Base-by-base conservation (phyloP, 2,888 invertebrate species). In the Ormyrus rosae region DNA sequence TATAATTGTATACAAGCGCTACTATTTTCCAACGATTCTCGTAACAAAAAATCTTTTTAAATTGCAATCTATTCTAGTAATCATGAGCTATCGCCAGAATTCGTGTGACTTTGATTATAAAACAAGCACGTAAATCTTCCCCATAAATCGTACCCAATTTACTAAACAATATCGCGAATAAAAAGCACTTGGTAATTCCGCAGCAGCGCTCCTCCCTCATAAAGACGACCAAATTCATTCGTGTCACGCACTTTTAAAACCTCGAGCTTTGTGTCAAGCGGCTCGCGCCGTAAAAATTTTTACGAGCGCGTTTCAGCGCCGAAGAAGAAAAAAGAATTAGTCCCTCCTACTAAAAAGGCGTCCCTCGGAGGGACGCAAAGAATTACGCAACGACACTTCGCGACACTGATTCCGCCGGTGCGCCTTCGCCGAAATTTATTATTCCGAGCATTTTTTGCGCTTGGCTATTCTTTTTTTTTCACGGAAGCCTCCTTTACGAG, bases 211-310 rank as follows among this genome's bases (percentile, higher is more conserved):
- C 34, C 4, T 34, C 34, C 34, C 34, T 34, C 34, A 61, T 71
- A 71, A 71, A 71, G 51, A 60, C 60, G 45, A 34, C 34, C 61
- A 71, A 71, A 60, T 60, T 71, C 51, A 71, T 60, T 34, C 60
- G 61, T 60, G 51, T 50, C 71, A 61, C 34, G 34, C 34, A 34
- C 34, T 34, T 34, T 34, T 34, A 71, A 71, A 51, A 48, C 19
- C 34, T 34, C 3, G 4, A 4, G 34, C 34, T 34, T 4, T 34
- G 34, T 34, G 3, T 53, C n/a, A 55, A 61, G 72, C 50, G 51
- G 46, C 8, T 11, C 11, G 19, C 3, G 50, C 55, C 69, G 53
- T 61, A 67, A 76, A 69, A 69, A 55, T 67, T 76, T 76, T 76
- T 58, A 76, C 69, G 69, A 76, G 53, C 61, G n/a, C 19, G 61